phyloP scores from a whole-genome alignment of 1,140 invertebrate species.

The Oryzaephilus surinamensis region DNA sequence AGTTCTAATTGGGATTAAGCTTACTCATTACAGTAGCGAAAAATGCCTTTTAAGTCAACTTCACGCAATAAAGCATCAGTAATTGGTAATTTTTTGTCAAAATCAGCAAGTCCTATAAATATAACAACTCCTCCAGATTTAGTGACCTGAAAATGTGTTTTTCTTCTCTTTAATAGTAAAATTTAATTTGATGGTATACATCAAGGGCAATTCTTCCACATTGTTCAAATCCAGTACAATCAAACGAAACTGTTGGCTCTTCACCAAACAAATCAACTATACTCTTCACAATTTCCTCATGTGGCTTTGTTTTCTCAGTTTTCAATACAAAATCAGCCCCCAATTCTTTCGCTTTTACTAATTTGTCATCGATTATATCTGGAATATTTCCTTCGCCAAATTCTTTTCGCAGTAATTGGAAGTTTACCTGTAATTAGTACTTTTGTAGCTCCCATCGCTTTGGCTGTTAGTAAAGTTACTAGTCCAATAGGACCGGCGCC shows the following conservation, averaged over 20 bases:
- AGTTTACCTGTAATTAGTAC: conserved; percentile 66
- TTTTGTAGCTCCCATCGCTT: conserved; percentile 76
- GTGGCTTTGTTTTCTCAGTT: conserved; percentile 41
- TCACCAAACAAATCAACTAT: conserved; percentile 53
- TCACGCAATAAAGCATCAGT: conserved; percentile 67
- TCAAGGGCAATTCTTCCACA: conserved; percentile 62
- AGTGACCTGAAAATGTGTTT: conserved; percentile 59
- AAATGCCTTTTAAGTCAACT: conserved; percentile 82
- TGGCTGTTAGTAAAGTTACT: conserved; percentile 71
- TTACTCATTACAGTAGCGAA: conserved; percentile 84
- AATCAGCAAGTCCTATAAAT: conserved; percentile 71
- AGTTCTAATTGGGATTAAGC: too few relatives aligned
- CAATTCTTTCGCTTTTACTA: conserved; percentile 68
- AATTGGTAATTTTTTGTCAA: conserved; percentile 69
- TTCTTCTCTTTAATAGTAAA: background rate
- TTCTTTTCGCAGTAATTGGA: background rate
- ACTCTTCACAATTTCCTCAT: conserved; percentile 47
- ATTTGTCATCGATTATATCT: conserved; percentile 65
- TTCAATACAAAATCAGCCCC: conserved; percentile 66
- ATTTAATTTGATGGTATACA: conserved; percentile 39
- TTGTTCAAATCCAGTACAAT: conserved; percentile 74
- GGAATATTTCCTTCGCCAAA: conserved; percentile 5
- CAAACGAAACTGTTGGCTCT: conserved; percentile 67
- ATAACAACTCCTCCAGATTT: conserved; percentile 70
- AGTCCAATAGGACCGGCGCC: conserved; percentile 90